A percentile compares a stretch with the other conserved stretches of the same genome.
Conservation (phyloP, 2,113 vertebrate species). For the Arothron firmamentum region DNA sequence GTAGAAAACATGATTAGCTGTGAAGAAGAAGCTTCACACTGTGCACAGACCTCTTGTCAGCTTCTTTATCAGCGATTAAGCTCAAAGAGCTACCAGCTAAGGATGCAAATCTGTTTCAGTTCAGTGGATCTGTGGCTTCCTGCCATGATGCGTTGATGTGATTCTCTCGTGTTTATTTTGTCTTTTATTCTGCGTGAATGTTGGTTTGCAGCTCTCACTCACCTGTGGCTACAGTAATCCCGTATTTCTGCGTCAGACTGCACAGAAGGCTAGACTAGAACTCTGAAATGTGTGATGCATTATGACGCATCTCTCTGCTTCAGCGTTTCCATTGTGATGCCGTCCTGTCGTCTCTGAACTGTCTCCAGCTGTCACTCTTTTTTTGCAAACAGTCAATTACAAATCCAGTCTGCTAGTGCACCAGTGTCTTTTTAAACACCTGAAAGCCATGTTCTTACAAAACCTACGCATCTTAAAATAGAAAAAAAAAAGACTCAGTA, state of each 20-base stretch:
- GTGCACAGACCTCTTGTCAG: too few relatives aligned
- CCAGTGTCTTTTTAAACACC: too few relatives aligned
- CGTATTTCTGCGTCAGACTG: not conserved
- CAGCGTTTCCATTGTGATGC: conserved; percentile 15
- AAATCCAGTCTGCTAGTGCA: conserved; percentile 4
- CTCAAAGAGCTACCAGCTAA: too few relatives aligned
- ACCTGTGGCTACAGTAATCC: conserved; percentile 20
- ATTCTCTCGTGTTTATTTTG: too few relatives aligned
- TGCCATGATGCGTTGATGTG: too few relatives aligned
- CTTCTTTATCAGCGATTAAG: too few relatives aligned
- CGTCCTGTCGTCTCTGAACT: conserved; percentile 3
- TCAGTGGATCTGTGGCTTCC: too few relatives aligned
- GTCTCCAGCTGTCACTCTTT: conserved; percentile 11
- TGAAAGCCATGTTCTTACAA: conserved; percentile 6
- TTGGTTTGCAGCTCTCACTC: conserved; percentile 6
- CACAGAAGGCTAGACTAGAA: not conserved
- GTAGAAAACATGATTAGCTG: too few relatives aligned
- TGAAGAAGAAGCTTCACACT: too few relatives aligned
- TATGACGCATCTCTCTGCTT: conserved; percentile 4
- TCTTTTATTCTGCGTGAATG: too few relatives aligned
- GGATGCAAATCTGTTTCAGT: too few relatives aligned
- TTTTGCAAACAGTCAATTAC: conserved; percentile 6
- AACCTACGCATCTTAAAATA: not conserved
- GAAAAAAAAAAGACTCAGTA: not conserved
- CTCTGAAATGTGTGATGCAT: not conserved